phyloP scores from a whole-genome alignment of 2,113 vertebrate species.

The Coregonus clupeaformis region DNA sequence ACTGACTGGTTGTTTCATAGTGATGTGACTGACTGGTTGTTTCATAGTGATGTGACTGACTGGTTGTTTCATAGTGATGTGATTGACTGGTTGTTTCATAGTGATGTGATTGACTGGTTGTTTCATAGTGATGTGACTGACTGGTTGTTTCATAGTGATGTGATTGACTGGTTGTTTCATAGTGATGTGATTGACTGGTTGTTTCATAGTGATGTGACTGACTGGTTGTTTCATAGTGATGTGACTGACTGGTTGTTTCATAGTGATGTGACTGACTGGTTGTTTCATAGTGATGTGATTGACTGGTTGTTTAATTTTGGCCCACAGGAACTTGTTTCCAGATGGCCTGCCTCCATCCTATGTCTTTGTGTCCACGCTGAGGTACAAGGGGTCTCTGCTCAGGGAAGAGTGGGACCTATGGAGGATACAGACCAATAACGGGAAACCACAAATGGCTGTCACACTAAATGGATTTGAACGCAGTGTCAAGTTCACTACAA shows the following conservation, averaged over 20 bases:
- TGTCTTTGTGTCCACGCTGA: constrained; percentile 93
- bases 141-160: constrained; percentile 24
- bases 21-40: not conserved
- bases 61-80: too few relatives aligned
- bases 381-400: constrained; percentile 83
- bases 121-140: not conserved
- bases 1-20: too few relatives aligned
- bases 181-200: too few relatives aligned
- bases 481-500: constrained; percentile 87
- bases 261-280: not conserved
- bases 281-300: not conserved
- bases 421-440: constrained; percentile 87
- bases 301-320: constrained; percentile 18
- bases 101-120: not conserved
- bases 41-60: not conserved
- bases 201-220: too few relatives aligned
- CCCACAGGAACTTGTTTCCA: constrained; percentile 86
- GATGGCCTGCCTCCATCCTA: constrained; percentile 96
- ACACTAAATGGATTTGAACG: constrained; percentile 84
- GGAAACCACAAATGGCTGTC: constrained; percentile 89
- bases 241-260: not conserved
- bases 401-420: constrained; percentile 94
- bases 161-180: too few relatives aligned
- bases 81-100: too few relatives aligned
- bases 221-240: not conserved